Percentiles rank a stretch among this genome's conserved stretches.
phyloP scores from a whole-genome alignment of 2,888 invertebrate species.

The Tenthredo distinguenda region DNA sequence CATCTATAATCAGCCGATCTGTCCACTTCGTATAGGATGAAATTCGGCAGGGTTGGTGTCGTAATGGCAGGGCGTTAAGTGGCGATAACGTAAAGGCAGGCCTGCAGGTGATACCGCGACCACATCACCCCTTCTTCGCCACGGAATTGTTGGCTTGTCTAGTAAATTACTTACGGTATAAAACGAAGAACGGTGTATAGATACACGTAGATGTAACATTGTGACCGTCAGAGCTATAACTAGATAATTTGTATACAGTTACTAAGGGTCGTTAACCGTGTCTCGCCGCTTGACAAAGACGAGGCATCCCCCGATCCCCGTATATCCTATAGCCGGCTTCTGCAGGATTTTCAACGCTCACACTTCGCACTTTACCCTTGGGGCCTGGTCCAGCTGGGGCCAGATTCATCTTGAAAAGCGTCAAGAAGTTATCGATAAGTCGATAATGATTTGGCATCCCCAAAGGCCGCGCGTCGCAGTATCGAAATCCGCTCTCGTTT shows the following conservation, averaged over 20 bases:
- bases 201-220: not conserved
- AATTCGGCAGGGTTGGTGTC: slow-evolving; percentile 40
- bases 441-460: slow-evolving; percentile 41
- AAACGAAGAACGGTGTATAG: not conserved
- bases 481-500: slow-evolving; percentile 33
- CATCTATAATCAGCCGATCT: slow-evolving; percentile 46
- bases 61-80: slow-evolving; percentile 37
- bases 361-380: slow-evolving; percentile 22
- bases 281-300: slow-evolving; percentile 13
- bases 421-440: slow-evolving; percentile 35
- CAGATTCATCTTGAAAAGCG: slow-evolving; percentile 37
- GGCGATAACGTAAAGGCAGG: slow-evolving; percentile 36
- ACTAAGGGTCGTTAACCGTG: slow-evolving; percentile 42
- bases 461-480: slow-evolving; percentile 9
- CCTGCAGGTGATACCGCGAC: not conserved
- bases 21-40: slow-evolving; percentile 35
- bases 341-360: not conserved
- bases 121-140: slow-evolving; percentile 3
- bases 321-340: not conserved
- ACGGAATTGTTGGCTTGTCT: slow-evolving; percentile 8
- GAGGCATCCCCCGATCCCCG: not conserved
- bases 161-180: slow-evolving; percentile 38
- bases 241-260: slow-evolving; percentile 41
- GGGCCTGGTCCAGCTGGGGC: slow-evolving; percentile 23
- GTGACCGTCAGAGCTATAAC: slow-evolving; percentile 37